Evolutionary conservation across 2,797 vertebrate species (phyloP), one percentile per base, ranked within the genome.

Genomic region (Crax fasciolata): DNA sequence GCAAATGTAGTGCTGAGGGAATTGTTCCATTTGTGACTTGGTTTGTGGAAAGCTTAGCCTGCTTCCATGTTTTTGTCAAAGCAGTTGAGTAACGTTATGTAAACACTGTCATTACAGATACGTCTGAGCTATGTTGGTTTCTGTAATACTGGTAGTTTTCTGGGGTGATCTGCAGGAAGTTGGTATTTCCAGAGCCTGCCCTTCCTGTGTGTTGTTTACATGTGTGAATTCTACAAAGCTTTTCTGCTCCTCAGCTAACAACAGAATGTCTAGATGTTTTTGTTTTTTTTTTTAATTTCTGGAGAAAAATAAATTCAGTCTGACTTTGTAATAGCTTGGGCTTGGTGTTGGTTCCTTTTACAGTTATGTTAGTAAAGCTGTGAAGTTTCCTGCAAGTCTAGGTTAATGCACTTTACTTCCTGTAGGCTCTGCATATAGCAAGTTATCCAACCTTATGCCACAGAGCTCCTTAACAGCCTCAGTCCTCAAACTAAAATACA

Each of bases 301-400:
- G 30, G 87, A 72, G 74, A 85, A 55, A 93, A 97, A 95, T 97
- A 97, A 97, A 96, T 68, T 87, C 96, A 91, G 76, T 96, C 83
- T 96, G 95, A 92, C 94, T 97, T 97, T 97, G 70, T 97, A 95
- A 91, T 85, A 79, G 84, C 17, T 52, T 75, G 68, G 71, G 57
- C 87, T 74, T 83, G 85, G 81, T 93, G 70, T 83, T 93, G 90
- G 93, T 58, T 97, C 41, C 48, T 94, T 74, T 80, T 96, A n/a
- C 59, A 5, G 81, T 46, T 61, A 15, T 27, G 16, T 68, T 30
- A 41, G 41, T 23, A 38, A 39, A 49, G 46, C 9, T 0, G 9
- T 5, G 55, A 41, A 1, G 1, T 35, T 39, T 52, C 51, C 52
- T 21, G 2, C 55, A n/a, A 0, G 7, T 63, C 44, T 17, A 17